Percentiles rank a stretch among this genome's conserved stretches.
Evolutionary conservation across 2,797 vertebrate genomes (phyloP).

Genomic region (Myotis findleyi): DNA sequence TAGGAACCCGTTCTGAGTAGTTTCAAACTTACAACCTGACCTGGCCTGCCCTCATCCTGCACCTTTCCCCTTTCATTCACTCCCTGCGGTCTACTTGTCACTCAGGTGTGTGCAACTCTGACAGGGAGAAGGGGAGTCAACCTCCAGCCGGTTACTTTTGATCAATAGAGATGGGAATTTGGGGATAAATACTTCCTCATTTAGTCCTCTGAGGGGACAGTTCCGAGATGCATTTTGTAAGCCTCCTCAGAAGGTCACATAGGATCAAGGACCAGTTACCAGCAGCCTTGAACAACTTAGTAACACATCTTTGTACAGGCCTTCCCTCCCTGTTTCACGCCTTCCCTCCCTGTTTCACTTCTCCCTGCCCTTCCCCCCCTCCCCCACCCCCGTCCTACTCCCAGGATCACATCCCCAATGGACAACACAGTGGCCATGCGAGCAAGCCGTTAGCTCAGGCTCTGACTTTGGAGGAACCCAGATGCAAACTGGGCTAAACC

Average conservation of each 20-base stretch:
- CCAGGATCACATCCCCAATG: background rate
- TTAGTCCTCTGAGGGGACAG: background rate
- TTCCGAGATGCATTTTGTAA: background rate
- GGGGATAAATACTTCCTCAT: background rate
- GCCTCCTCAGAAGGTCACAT: background rate
- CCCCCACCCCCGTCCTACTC: background rate
- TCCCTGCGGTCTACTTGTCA: background rate
- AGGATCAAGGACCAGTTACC: background rate
- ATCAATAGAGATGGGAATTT: background rate
- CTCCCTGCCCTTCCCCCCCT: background rate
- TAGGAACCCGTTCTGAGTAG: background rate
- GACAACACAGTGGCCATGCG: background rate
- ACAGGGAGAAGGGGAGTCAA: background rate
- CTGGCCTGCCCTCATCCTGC: background rate
- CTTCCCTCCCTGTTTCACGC: background rate
- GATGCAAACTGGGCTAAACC: background rate
- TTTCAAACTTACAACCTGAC: background rate
- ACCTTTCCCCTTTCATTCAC: background rate
- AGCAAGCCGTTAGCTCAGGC: background rate
- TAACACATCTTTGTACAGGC: background rate
- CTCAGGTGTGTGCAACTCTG: background rate
- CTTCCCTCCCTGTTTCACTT: background rate
- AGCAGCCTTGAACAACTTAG: background rate
- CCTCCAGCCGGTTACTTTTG: accelerated
- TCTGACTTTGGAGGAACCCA: background rate